Percentiles rank a stretch among this genome's conserved stretches.
phyloP scores from a whole-genome alignment of 2,113 vertebrate species.

The Abramis brama region DNA sequence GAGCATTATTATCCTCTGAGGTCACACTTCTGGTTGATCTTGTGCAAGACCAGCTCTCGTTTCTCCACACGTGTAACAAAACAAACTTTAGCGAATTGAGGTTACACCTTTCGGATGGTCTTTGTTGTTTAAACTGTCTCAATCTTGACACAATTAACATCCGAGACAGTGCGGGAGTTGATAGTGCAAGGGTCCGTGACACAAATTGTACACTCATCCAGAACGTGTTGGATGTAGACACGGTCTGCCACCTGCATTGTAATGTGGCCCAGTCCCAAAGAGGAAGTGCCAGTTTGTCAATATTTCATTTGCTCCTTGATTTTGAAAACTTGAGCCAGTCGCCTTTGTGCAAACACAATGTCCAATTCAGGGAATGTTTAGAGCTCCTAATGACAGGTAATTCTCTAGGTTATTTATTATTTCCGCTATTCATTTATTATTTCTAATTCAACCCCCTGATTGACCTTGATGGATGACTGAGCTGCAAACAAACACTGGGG shows the following conservation, averaged over 20 bases:
- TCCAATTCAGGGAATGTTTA: neutral
- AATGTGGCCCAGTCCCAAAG: slow-evolving; percentile 1
- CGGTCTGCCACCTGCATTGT: slow-evolving; percentile 11
- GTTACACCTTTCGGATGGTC: no score
- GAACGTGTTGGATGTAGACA: slow-evolving; percentile 31
- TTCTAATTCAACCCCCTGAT: slow-evolving; percentile 5
- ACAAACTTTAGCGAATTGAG: slow-evolving; percentile 2
- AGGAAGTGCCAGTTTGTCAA: slow-evolving; percentile 38
- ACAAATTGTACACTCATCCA: slow-evolving; percentile 43
- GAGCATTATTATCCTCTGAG: neutral
- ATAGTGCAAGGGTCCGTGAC: slow-evolving; percentile 32
- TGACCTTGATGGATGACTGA: slow-evolving; percentile 27
- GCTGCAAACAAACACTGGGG: neutral
- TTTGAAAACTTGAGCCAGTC: slow-evolving; percentile 21
- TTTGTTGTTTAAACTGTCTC: slow-evolving; percentile 25
- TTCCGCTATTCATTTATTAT: slow-evolving; percentile 11
- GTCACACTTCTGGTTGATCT: neutral
- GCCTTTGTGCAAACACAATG: slow-evolving; percentile 3
- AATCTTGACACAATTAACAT: slow-evolving; percentile 39
- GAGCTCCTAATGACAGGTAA: neutral
- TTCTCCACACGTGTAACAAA: neutral
- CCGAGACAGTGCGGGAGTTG: neutral
- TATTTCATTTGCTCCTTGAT: slow-evolving; percentile 28
- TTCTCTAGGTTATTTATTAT: slow-evolving; percentile 22
- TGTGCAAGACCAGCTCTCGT: neutral